Evolutionary conservation across 1,140 invertebrate genomes (phyloP).

Genomic region (Leptinotarsa lineolata): DNA sequence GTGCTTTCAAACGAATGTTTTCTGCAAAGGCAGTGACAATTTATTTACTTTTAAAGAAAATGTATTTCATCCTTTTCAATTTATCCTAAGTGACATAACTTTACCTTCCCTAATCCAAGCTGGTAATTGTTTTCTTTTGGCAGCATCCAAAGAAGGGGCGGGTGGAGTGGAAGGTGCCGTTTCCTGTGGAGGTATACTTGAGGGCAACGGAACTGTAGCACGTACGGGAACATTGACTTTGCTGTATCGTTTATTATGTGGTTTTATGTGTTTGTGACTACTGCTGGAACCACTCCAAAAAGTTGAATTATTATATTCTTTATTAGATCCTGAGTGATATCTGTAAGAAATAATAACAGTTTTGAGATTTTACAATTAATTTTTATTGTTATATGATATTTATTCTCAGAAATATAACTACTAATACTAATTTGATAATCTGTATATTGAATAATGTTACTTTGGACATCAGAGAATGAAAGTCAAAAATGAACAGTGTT

Average conservation of each 20-base stretch:
- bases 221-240: slow-evolving; percentile 52
- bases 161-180: slow-evolving; percentile 33
- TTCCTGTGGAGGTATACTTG: slow-evolving; percentile 19
- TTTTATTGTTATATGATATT: too few species aligned
- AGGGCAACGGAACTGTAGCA: slow-evolving; percentile 29
- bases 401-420: too few species aligned
- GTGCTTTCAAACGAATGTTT: too few species aligned
- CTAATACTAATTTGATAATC: too few species aligned
- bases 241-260: slow-evolving; percentile 52
- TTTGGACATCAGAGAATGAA: too few species aligned
- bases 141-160: slow-evolving; percentile 73
- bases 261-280: slow-evolving; percentile 43
- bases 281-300: slow-evolving; percentile 37
- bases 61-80: neutral
- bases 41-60: too few species aligned
- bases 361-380: neutral
- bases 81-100: slow-evolving; percentile 8
- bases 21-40: too few species aligned
- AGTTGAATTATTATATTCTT: slow-evolving; percentile 37
- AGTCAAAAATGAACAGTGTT: too few species aligned
- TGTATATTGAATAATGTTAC: too few species aligned
- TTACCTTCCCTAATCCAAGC: slow-evolving; percentile 90
- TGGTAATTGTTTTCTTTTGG: slow-evolving; percentile 87
- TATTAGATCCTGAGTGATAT: slow-evolving; percentile 34
- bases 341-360: slow-evolving; percentile 25